These are phyloP conservation scores for Xenops minutus DNA, from an alignment of 2,797 vertebrate species.

Conservation along the genomic window DNA sequence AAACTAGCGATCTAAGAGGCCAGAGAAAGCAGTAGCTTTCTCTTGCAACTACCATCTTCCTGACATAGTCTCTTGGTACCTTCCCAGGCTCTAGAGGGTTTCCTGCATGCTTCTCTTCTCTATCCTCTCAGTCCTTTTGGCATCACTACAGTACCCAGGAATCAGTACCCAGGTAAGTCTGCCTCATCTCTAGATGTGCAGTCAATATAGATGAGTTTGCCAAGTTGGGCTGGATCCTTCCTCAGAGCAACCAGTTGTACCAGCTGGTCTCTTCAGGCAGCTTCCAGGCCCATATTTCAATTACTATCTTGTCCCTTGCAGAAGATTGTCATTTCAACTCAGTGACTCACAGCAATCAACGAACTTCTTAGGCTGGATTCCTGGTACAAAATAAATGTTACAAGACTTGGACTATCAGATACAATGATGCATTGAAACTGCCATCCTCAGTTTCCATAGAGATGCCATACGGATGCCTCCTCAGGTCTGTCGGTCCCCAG, in stretches of 20 bases:
- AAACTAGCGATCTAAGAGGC: not conserved
- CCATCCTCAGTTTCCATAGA: constrained; percentile 42
- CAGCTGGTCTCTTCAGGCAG: not conserved
- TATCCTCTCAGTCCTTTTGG: not conserved
- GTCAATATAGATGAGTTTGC: not conserved
- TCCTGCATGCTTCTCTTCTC: not conserved
- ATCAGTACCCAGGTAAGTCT: not conserved
- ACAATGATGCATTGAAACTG: constrained; percentile 20
- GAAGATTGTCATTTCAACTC: not conserved
- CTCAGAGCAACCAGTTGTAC: not conserved
- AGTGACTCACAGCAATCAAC: constrained; percentile 1
- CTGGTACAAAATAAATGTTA: constrained; percentile 16
- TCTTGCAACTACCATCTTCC: not conserved
- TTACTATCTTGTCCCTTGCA: not conserved
- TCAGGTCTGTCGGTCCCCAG: not conserved
- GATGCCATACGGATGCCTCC: constrained; percentile 26
- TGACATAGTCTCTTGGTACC: not conserved
- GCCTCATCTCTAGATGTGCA: not conserved
- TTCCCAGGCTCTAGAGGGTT: not conserved
- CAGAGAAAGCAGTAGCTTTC: not conserved
- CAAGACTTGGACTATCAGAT: not conserved
- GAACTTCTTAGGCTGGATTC: constrained; percentile 9
- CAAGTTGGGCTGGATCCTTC: not conserved
- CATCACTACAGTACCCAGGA: not conserved
- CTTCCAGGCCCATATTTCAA: not conserved